Percentiles rank a stretch among this genome's conserved stretches.
Conservation (phyloP, 2,888 invertebrate species). For the Zelleria hepariella region DNA sequence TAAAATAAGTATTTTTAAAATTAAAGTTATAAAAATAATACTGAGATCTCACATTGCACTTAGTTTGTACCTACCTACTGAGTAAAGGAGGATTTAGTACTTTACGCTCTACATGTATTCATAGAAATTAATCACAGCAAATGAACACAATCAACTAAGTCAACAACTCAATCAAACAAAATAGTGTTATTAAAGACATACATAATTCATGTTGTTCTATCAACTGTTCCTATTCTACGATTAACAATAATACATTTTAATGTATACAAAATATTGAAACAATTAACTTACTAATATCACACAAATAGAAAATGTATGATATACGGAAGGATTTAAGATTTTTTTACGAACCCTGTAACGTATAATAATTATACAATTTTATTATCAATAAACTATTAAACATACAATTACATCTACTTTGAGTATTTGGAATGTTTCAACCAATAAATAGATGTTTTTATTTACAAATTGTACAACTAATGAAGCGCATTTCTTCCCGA, state of each 20-base stretch:
- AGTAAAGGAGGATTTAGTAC: not conserved
- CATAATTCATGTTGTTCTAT: not conserved
- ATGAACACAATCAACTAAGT: not conserved
- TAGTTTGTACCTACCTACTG: not conserved
- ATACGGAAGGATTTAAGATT: conserved; percentile 7
- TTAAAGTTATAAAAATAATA: not conserved
- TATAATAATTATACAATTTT: conserved; percentile 10
- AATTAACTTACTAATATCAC: not conserved
- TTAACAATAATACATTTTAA: not conserved
- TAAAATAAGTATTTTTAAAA: not conserved
- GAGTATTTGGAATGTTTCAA: conserved; percentile 19
- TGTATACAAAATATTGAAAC: not conserved
- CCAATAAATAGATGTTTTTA: not conserved
- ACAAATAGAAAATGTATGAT: not conserved
- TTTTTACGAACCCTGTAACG: conserved; percentile 17
- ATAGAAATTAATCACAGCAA: not conserved
- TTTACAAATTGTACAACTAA: not conserved
- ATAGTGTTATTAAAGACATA: conserved; percentile 3
- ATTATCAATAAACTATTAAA: not conserved
- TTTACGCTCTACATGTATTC: not conserved
- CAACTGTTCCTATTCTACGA: not conserved
- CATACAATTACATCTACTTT: conserved; percentile 1
- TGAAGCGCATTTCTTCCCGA: not conserved
- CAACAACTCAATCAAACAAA: too few relatives aligned
- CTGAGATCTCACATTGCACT: not conserved